Evolutionary conservation across 2,888 invertebrate genomes (phyloP).

Genomic region (Griposia aprilina): DNA sequence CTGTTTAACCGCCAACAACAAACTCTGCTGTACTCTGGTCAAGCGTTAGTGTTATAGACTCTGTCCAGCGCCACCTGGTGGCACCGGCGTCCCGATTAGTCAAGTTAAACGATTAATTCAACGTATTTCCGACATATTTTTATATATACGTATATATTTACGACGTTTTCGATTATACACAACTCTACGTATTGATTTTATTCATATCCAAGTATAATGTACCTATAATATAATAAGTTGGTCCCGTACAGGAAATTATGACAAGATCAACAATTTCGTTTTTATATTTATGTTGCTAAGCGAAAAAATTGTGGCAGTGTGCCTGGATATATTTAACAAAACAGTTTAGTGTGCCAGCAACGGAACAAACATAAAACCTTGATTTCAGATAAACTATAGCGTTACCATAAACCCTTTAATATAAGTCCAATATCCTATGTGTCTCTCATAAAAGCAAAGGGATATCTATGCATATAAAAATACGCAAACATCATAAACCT

Average conservation of each 20-base stretch:
- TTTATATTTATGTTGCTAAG: not conserved
- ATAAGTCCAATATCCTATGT: conserved; percentile 8
- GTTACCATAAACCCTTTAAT: conserved; percentile 29
- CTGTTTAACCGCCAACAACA: too few species aligned
- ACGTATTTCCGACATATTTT: too few species aligned
- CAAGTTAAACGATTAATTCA: too few species aligned
- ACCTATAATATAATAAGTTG: not conserved
- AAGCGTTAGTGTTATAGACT: too few species aligned
- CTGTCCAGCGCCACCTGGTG: too few species aligned
- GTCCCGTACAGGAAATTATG: not conserved
- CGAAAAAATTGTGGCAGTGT: not conserved
- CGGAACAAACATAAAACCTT: not conserved
- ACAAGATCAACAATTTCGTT: not conserved
- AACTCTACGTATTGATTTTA: not conserved
- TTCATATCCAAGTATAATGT: not conserved
- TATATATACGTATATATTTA: not conserved
- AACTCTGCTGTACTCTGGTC: too few species aligned
- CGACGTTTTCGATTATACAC: not conserved
- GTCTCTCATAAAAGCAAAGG: conserved; percentile 5
- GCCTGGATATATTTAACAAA: too few species aligned
- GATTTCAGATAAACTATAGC: not conserved
- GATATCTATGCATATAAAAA: conserved; percentile 24
- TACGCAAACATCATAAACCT: conserved; percentile 44
- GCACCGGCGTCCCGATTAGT: too few species aligned
- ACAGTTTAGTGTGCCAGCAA: too few species aligned